Conservation (phyloP, 2,888 invertebrate species). For the Pachymerium ferrugineum region DNA sequence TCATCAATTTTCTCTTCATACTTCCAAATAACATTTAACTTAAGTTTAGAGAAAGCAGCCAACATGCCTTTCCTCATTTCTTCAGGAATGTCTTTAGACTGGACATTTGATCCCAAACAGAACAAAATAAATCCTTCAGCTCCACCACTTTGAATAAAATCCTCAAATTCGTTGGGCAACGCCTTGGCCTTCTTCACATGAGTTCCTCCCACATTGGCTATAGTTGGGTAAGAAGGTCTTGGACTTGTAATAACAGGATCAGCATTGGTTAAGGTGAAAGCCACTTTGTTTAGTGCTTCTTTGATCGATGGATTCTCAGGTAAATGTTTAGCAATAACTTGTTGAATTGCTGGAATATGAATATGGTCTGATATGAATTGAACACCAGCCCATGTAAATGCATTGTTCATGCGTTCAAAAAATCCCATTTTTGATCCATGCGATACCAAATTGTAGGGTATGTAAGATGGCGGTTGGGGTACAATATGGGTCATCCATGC, state of each 20-base stretch:
- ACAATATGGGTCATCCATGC: neutral
- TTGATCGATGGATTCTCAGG: neutral
- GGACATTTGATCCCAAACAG: neutral
- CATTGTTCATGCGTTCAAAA: neutral
- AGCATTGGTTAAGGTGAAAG: neutral
- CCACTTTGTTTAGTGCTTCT: neutral
- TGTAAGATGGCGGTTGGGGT: neutral
- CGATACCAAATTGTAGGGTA: neutral
- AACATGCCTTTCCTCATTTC: neutral
- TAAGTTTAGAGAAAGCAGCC: neutral
- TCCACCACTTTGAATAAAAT: too few relatives aligned
- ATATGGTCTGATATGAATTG: neutral
- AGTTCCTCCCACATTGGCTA: too few relatives aligned
- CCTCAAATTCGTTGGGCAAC: too few relatives aligned
- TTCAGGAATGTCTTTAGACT: neutral
- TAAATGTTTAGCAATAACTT: neutral
- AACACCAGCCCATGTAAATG: neutral
- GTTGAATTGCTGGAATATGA: neutral
- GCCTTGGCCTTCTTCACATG: too few relatives aligned
- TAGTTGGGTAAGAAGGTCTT: too few relatives aligned
- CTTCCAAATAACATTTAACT: neutral
- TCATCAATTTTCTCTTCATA: neutral
- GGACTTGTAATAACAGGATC: neutral
- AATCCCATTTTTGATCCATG: neutral
- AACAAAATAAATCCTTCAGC: neutral